Evolutionary conservation across 2,113 vertebrate genomes (phyloP).

Genomic region (Larimichthys polyactis): DNA sequence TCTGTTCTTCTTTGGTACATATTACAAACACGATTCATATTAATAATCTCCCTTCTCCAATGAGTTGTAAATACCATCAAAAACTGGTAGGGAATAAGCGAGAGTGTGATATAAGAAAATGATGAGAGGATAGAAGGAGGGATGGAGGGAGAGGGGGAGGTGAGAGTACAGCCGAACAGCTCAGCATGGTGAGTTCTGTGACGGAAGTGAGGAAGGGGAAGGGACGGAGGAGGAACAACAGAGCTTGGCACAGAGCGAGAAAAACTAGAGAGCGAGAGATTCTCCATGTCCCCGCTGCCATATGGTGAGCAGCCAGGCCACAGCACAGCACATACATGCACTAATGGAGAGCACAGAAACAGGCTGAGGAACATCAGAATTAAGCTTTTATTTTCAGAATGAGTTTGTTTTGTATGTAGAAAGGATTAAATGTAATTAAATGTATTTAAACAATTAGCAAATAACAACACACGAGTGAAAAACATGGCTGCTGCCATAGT

Average conservation of each 20-base stretch:
- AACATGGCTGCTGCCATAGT: no score
- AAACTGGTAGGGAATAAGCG: neutral
- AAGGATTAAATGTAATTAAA: no score
- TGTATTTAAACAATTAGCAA: neutral
- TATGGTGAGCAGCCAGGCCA: conserved; percentile 69
- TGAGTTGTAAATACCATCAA: neutral
- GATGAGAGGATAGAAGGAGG: conserved; percentile 27
- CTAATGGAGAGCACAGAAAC: conserved; percentile 1
- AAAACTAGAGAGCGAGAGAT: conserved; percentile 59
- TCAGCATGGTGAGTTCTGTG: conserved; percentile 65
- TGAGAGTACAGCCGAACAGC: conserved; percentile 55
- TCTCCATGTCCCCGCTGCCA: conserved; percentile 66
- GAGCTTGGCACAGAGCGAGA: conserved; percentile 65
- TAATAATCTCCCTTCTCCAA: neutral
- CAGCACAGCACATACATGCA: conserved; percentile 34
- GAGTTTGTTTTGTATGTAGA: no score
- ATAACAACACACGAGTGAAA: neutral
- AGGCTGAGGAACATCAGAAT: neutral
- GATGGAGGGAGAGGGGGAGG: conserved; percentile 51
- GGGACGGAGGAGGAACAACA: conserved; percentile 62
- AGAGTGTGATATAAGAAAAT: conserved; percentile 24
- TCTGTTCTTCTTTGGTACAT: neutral
- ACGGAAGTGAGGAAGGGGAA: conserved; percentile 64
- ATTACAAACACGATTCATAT: neutral
- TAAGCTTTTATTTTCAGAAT: no score